Conservation (phyloP, 2,797 vertebrate genomes). For the Sebastes vulpes region DNA sequence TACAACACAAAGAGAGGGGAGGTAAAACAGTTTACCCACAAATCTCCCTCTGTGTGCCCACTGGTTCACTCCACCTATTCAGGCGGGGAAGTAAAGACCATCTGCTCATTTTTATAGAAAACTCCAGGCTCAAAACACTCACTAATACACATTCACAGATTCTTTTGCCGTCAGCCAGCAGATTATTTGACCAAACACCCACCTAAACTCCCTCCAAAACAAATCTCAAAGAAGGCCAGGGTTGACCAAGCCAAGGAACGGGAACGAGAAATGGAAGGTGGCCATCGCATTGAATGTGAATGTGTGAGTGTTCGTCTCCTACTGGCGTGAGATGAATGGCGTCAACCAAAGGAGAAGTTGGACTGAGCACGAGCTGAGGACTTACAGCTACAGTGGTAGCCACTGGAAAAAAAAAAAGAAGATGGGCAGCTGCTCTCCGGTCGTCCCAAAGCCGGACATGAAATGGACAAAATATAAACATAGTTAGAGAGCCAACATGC, state of each 20-base stretch:
- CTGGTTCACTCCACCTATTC: conserved; percentile 79
- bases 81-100: conserved; percentile 80
- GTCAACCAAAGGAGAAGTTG: conserved; percentile 52
- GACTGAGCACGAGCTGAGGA: conserved; percentile 43
- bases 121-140: conserved; percentile 64
- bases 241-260: conserved; percentile 32
- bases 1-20: conserved; percentile 77
- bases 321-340: conserved; percentile 68
- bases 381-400: conserved; percentile 28
- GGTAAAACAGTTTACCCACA: conserved; percentile 84
- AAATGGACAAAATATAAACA: conserved; percentile 31
- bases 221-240: conserved; percentile 55
- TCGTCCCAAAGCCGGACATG: background rate
- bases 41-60: conserved; percentile 79
- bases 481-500: conserved; percentile 10
- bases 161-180: conserved; percentile 72
- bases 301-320: conserved; percentile 31
- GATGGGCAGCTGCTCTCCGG: conserved; percentile 55
- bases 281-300: conserved; percentile 53
- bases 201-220: conserved; percentile 57
- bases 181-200: conserved; percentile 76
- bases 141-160: conserved; percentile 67
- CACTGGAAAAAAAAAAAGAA: background rate
- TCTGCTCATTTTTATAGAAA: conserved; percentile 80
- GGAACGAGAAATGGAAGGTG: conserved; percentile 19